A percentile compares a stretch with the other conserved stretches of the same genome.
These are phyloP conservation scores for Hesperophylax magnus DNA, from an alignment of 1,140 invertebrate genomes.

Conservation along the genomic window DNA sequence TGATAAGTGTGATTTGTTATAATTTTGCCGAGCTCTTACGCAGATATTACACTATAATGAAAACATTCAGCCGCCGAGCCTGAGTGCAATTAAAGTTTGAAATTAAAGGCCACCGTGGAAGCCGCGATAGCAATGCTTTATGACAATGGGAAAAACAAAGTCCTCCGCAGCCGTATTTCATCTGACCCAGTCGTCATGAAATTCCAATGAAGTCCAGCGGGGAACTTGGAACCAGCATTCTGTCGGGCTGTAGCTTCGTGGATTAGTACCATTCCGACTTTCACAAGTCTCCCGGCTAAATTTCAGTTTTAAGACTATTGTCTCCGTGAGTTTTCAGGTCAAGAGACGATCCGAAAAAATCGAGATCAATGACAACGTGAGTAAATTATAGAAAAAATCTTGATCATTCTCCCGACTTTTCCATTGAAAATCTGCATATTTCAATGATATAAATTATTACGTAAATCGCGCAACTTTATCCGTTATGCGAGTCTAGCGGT, in stretches of 20 bases:
- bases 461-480: not conserved
- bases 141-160: constrained; percentile 37
- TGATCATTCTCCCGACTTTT: too few species aligned
- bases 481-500: not conserved
- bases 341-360: too few species aligned
- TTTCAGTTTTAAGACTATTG: too few species aligned
- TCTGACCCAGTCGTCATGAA: constrained; percentile 45
- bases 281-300: too few species aligned
- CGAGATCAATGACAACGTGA: too few species aligned
- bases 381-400: too few species aligned
- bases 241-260: not conserved
- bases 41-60: constrained; percentile 5
- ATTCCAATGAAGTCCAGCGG: constrained; percentile 51
- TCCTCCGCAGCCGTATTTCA: constrained; percentile 39
- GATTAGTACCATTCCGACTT: not conserved
- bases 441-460: too few species aligned
- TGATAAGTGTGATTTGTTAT: too few species aligned
- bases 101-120: constrained; percentile 29
- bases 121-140: constrained; percentile 47
- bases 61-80: constrained; percentile 2
- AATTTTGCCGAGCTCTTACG: not conserved
- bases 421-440: too few species aligned
- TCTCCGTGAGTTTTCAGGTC: too few species aligned
- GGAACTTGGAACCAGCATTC: not conserved
- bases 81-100: constrained; percentile 38